These are phyloP conservation scores for Steinernema khuongi DNA, from an alignment of 1,140 invertebrate species.

Conservation along the genomic window DNA sequence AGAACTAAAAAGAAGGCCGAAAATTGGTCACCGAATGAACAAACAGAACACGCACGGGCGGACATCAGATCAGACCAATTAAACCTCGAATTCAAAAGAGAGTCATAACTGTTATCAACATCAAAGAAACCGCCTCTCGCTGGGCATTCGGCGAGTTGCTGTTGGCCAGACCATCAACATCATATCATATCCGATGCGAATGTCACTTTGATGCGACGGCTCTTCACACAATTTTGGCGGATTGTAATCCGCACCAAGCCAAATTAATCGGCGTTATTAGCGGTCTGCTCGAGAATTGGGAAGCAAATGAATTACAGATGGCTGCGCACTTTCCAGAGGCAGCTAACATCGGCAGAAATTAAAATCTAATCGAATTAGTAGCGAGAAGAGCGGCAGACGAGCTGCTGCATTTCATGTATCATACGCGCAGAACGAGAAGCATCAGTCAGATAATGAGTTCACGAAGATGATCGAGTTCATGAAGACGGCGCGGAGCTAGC, in stretches of 20 bases:
- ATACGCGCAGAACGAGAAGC: too few species aligned
- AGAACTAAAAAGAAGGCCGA: slow-evolving; percentile 12
- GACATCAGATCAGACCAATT: not conserved
- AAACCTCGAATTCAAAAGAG: slow-evolving; percentile 4
- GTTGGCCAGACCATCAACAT: not conserved
- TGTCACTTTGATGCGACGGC: not conserved
- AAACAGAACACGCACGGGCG: not conserved
- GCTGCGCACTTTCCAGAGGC: not conserved
- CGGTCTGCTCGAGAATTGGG: not conserved
- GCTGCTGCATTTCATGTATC: too few species aligned
- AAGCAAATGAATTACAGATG: slow-evolving; percentile 3
- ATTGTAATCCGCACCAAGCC: not conserved
- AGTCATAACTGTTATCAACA: slow-evolving; percentile 2
- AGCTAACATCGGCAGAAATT: slow-evolving; percentile 11
- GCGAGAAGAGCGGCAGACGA: not conserved
- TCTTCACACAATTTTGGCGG: not conserved
- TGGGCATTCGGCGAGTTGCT: not conserved
- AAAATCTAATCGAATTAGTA: slow-evolving; percentile 13
- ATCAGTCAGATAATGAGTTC: too few species aligned
- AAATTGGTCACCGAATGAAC: slow-evolving; percentile 11
- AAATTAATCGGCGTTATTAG: slow-evolving; percentile 14
- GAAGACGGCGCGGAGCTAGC: not conserved
- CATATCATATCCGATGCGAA: not conserved
- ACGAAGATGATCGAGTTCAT: too few species aligned
- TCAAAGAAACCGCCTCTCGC: slow-evolving; percentile 3